Evolutionary conservation across 2,113 vertebrate species (phyloP), one percentile per base, ranked within the genome.

Genomic region (Xenus cinereus): DNA sequence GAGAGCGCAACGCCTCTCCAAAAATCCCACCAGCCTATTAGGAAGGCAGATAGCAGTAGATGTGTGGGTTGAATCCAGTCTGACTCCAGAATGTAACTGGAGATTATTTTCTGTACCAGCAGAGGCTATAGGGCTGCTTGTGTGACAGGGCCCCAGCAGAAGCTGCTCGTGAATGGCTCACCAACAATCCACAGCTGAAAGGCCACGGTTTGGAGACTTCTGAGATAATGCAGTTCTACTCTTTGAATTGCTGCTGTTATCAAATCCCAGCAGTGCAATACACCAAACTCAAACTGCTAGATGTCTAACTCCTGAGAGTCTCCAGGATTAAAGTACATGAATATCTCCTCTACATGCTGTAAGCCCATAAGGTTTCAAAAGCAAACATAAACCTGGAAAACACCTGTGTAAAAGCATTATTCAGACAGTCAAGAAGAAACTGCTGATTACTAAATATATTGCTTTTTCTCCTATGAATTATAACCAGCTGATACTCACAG

Each of bases 1-100:
- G 28, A 33, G 45, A 53, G 33, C 32, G 2, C 1, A 0, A 41
- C 14, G 2, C 19, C 41, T 56, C 28, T 43, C 28, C 15, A 19
- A 45, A 19, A 66, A 84, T 50, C 28, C 45, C 74, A 50, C 51
- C 39, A 51, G 32, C 19, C 17, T 64, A 10, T 63, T 87, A 78
- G 50, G 72, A 74, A 63, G 37, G 53, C 2, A 26, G 10, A 57
- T 39, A 71, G 57, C 74, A 60, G 35, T 22, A 45, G 28, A 45
- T 56, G 9, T 23, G 41, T 7, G 21, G 23, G 32, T 9, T 79
- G 45, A 68, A 83, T 45, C 45, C 73, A 33, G n/a, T 23, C 24
- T 50, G 32, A 69, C 66, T 83, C 37, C 33, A 60, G 11, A 72
- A 56, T 12, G 17, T 56, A 75, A 28, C 19, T 75, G 21, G 57